phyloP scores from a whole-genome alignment of 2,888 invertebrate species.

The Thelaira solivaga region DNA sequence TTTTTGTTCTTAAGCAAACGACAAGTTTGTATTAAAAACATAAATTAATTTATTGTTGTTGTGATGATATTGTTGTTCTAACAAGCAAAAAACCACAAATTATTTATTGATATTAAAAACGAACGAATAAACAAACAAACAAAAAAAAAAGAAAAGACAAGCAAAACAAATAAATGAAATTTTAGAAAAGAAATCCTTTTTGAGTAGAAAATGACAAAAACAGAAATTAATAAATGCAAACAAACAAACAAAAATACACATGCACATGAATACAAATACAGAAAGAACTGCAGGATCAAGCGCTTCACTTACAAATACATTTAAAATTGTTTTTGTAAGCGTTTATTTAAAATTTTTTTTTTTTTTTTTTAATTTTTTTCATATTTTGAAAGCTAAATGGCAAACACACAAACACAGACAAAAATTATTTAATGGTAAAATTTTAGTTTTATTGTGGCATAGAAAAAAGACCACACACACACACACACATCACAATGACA shows the following conservation, averaged over 20 bases:
- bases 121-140: conserved; percentile 24
- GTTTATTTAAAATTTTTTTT: neutral
- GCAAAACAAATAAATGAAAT: conserved; percentile 15
- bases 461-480: no score
- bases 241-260: neutral
- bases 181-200: conserved; percentile 21
- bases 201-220: conserved; percentile 49
- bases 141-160: conserved; percentile 26
- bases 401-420: neutral
- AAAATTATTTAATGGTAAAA: neutral
- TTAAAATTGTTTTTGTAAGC: no score
- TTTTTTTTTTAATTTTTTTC: no score
- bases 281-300: neutral
- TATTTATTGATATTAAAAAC: conserved; percentile 40
- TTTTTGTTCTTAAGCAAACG: neutral
- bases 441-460: conserved; percentile 39
- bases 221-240: conserved; percentile 34
- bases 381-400: no score
- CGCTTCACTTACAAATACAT: no score
- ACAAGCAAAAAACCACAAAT: conserved; percentile 23
- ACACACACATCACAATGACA: no score
- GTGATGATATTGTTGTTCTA: neutral
- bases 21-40: neutral
- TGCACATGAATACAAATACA: neutral
- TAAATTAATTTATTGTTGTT: no score